A percentile compares a stretch with the other conserved stretches of the same genome.
Conservation (phyloP, 64 coral and sea anemone species). For the Stichodactyla mertensii region DNA sequence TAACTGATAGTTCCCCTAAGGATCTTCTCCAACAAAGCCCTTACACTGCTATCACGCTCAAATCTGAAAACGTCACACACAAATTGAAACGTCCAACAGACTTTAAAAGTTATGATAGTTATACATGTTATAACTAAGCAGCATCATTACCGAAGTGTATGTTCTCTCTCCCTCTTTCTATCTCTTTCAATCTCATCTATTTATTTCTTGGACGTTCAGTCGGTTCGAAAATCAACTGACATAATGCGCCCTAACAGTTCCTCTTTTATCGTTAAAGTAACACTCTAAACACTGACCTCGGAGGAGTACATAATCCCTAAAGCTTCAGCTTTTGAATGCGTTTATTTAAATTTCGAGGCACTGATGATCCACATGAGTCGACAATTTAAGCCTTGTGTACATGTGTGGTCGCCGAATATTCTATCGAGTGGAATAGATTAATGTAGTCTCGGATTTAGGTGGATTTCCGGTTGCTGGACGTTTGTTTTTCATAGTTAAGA, state of each 20-base stretch:
- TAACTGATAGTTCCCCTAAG: too few relatives aligned
- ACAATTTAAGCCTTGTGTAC: neutral
- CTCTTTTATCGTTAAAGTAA: neutral
- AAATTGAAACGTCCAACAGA: too few relatives aligned
- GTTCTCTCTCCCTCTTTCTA: neutral
- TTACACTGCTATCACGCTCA: too few relatives aligned
- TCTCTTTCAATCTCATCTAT: neutral
- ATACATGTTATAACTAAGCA: too few relatives aligned
- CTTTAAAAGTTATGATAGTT: too few relatives aligned
- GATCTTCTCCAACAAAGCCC: too few relatives aligned
- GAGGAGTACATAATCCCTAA: neutral
- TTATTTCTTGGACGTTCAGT: neutral
- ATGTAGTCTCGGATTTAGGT: neutral
- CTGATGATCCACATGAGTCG: neutral
- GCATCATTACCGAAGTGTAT: too few relatives aligned
- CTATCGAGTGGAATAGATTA: neutral
- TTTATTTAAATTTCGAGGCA: neutral
- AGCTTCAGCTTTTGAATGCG: neutral
- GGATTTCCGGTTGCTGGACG: neutral
- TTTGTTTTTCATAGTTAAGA: conserved; percentile 9
- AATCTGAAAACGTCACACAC: too few relatives aligned
- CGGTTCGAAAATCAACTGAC: neutral
- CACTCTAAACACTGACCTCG: neutral
- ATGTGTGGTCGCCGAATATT: conserved; percentile 1
- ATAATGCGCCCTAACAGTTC: neutral